These are phyloP conservation scores for Sebastes dallii DNA, from an alignment of 2,797 vertebrate genomes.

Conservation along the genomic window DNA sequence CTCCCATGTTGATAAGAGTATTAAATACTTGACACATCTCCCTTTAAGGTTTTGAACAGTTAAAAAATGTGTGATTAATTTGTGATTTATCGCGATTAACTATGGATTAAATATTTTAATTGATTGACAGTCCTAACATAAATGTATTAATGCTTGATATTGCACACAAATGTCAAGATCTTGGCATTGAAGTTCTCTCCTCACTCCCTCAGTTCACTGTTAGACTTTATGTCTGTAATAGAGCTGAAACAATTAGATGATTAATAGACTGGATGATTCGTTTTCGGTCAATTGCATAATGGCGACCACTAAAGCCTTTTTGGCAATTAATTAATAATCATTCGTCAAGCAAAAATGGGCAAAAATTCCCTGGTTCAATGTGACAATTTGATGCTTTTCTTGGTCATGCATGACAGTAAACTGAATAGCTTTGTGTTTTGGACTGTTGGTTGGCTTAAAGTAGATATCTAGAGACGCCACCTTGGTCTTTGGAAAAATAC, in stretches of 20 bases:
- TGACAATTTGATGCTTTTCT: too few species aligned
- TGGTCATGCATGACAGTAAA: too few species aligned
- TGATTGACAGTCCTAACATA: rapidly evolving
- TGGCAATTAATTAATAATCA: background rate
- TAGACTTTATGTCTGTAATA: background rate
- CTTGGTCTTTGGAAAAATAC: background rate
- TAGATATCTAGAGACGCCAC: background rate
- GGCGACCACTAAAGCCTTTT: background rate
- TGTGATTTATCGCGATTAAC: too few species aligned
- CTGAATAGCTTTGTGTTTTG: too few species aligned
- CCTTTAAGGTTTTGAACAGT: too few species aligned
- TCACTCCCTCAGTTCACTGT: too few species aligned
- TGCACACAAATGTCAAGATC: background rate
- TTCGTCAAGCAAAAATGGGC: background rate
- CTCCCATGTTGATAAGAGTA: too few species aligned
- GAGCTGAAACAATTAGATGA: too few species aligned
- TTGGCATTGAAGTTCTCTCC: background rate
- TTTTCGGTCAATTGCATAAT: rapidly evolving
- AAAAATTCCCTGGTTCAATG: too few species aligned
- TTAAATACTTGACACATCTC: too few species aligned
- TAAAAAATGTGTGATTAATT: rapidly evolving
- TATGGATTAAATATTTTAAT: too few species aligned
- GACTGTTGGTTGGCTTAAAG: background rate
- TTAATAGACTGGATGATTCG: rapidly evolving
- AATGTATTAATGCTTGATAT: background rate